These are phyloP conservation scores for Panthera tigris DNA, from an alignment of 2,113 vertebrate species.

Conservation along the genomic window DNA sequence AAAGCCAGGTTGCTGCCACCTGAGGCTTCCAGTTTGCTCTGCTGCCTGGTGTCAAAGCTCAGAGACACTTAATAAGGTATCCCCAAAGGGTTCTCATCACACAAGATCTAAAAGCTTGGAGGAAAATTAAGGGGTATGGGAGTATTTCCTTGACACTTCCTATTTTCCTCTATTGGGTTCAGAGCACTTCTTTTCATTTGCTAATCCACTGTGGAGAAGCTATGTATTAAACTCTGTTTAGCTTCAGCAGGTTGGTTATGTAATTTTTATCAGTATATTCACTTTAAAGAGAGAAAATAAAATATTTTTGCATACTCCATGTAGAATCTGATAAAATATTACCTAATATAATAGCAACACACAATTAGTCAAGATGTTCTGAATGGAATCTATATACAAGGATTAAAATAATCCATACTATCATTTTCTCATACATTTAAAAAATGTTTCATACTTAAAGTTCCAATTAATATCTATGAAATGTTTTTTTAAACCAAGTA, in stretches of 20 bases:
- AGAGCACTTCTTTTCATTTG: slow-evolving; percentile 53
- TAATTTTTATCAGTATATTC: neutral
- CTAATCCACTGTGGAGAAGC: slow-evolving; percentile 19
- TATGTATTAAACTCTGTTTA: neutral
- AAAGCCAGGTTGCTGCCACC: neutral
- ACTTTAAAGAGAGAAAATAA: neutral
- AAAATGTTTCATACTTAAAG: slow-evolving; percentile 14
- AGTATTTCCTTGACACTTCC: slow-evolving; percentile 48
- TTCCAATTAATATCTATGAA: neutral
- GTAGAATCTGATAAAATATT: slow-evolving; percentile 8
- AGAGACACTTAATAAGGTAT: neutral
- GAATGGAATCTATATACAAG: neutral
- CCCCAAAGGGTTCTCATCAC: neutral
- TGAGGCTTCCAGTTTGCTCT: neutral
- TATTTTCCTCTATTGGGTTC: slow-evolving; percentile 7
- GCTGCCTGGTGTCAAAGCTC: neutral
- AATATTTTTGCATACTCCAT: neutral
- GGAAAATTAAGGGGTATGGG: neutral
- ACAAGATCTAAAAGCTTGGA: neutral
- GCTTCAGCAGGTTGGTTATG: neutral
- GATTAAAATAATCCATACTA: neutral
- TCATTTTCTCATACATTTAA: neutral
- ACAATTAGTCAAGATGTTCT: slow-evolving; percentile 25
- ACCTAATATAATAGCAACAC: neutral
- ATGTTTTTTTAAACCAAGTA: neutral